phyloP scores from a whole-genome alignment of 2,888 invertebrate species.

The Nymphalis polychloros region DNA sequence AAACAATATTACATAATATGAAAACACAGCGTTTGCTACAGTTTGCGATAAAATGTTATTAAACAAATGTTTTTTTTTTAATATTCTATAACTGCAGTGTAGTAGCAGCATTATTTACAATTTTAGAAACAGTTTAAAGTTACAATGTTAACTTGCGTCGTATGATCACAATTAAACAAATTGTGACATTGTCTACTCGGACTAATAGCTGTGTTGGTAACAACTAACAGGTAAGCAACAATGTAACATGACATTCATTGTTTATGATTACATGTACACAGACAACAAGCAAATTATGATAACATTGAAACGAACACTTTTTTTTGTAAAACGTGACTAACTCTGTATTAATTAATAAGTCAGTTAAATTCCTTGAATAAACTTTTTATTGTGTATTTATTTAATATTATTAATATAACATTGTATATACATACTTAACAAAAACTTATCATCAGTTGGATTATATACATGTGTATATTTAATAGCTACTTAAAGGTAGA shows the following conservation, averaged over 20 bases:
- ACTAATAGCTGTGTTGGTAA: slow-evolving; percentile 15
- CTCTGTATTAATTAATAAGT: too few species aligned
- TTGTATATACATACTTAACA: too few species aligned
- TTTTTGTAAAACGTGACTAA: too few species aligned
- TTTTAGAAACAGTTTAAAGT: slow-evolving; percentile 16
- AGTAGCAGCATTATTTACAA: slow-evolving; percentile 12
- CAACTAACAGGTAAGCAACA: slow-evolving; percentile 19
- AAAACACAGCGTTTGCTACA: too few species aligned
- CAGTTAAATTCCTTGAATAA: too few species aligned
- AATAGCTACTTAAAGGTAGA: too few species aligned
- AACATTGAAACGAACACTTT: not conserved
- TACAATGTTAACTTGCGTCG: slow-evolving; percentile 18
- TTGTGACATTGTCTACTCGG: slow-evolving; percentile 16
- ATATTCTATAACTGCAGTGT: not conserved
- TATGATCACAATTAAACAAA: slow-evolving; percentile 25
- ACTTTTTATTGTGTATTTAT: too few species aligned
- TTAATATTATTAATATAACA: too few species aligned
- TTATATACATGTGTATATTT: too few species aligned
- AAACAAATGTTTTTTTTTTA: not conserved
- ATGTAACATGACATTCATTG: slow-evolving; percentile 18
- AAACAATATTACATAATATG: not conserved
- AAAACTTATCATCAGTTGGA: too few species aligned
- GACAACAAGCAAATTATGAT: slow-evolving; percentile 11
- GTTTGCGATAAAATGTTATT: too few species aligned
- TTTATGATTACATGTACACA: slow-evolving; percentile 9